These are phyloP conservation scores for Watersipora subatra DNA, from an alignment of 1,140 invertebrate genomes.

Conservation along the genomic window DNA sequence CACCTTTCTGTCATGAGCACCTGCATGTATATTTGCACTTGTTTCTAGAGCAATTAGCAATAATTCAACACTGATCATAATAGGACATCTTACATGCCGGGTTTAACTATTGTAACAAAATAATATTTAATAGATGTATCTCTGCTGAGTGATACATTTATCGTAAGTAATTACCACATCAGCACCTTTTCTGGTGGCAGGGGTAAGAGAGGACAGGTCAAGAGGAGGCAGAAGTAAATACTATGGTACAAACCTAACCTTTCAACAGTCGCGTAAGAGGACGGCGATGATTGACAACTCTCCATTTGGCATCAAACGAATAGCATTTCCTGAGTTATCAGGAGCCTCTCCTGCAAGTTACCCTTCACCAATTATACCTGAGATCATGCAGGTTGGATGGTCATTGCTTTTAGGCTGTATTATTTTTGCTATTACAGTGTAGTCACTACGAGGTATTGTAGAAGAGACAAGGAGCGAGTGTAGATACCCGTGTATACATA, in stretches of 20 bases:
- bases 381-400: not conserved
- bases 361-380: not conserved
- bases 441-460: slow-evolving; percentile 31
- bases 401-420: not conserved
- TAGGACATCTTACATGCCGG: too few species aligned
- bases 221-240: slow-evolving; percentile 87
- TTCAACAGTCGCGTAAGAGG: too few species aligned
- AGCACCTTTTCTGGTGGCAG: too few species aligned
- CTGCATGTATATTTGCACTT: too few species aligned
- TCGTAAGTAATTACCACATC: too few species aligned
- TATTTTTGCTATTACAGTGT: slow-evolving; percentile 9
- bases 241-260: slow-evolving; percentile 30
- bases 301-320: not conserved
- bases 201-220: slow-evolving; percentile 83
- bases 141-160: too few species aligned
- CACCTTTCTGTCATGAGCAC: too few species aligned
- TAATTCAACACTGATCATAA: too few species aligned
- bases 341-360: not conserved
- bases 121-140: too few species aligned
- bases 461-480: slow-evolving; percentile 32
- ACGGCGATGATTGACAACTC: slow-evolving; percentile 5
- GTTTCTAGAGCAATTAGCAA: too few species aligned
- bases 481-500: too few species aligned
- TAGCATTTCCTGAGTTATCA: not conserved
- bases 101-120: too few species aligned